phyloP scores from a whole-genome alignment of 2,113 vertebrate genomes.

The Peromyscus maniculatus region DNA sequence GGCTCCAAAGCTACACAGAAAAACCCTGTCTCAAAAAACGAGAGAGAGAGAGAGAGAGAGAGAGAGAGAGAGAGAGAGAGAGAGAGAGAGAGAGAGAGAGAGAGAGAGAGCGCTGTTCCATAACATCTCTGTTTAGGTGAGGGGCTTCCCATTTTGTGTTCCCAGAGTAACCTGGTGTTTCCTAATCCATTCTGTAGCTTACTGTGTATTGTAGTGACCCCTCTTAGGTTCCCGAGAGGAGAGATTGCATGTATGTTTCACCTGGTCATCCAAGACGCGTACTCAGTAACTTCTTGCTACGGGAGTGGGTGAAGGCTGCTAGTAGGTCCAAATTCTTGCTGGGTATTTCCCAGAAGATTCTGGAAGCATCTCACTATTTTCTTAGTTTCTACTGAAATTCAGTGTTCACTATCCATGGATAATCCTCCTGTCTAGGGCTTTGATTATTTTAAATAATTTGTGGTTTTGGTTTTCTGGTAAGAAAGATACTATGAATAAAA shows the following conservation, averaged over 20 bases:
- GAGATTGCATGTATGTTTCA: background rate
- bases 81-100: too few species aligned
- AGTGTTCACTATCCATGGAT: background rate
- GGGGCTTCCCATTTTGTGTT: too few species aligned
- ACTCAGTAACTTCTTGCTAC: background rate
- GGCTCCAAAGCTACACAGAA: too few species aligned
- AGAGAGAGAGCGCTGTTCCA: too few species aligned
- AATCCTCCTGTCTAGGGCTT: background rate
- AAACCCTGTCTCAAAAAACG: too few species aligned
- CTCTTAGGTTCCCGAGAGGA: constrained; percentile 3
- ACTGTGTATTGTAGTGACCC: background rate
- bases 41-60: too few species aligned
- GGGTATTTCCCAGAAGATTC: background rate
- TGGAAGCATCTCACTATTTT: background rate
- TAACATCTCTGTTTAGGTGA: background rate
- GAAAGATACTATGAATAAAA: constrained; percentile 26
- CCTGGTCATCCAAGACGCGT: background rate
- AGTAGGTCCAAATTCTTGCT: constrained; percentile 29
- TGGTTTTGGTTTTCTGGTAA: background rate
- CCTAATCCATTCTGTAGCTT: background rate
- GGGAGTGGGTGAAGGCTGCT: background rate
- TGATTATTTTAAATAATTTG: constrained; percentile 48
- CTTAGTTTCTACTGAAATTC: background rate
- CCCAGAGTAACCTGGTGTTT: background rate
- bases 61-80: too few species aligned